Base-by-base conservation (phyloP, 2,113 vertebrate genomes). In the Psophia crepitans region DNA sequence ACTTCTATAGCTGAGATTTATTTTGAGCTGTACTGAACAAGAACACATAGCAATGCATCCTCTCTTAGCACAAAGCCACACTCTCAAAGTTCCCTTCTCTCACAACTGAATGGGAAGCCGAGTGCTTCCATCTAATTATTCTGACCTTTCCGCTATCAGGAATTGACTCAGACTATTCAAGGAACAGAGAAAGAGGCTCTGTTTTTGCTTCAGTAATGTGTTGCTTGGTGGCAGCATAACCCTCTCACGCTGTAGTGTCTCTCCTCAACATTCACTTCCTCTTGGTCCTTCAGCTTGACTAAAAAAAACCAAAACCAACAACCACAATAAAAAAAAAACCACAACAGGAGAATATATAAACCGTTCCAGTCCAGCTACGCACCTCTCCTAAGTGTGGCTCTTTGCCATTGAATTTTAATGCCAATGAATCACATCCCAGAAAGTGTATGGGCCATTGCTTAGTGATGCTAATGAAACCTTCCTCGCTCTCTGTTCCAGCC, bases 51-150 rank as follows among this genome's bases (percentile, higher is more conserved):
- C 18, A 76, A 61, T 54, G 51, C 17, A 73, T 87, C 65, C 44
- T 85, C 44, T 78, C 53, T 66, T 51, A 89, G 61, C 51, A 85
- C 41, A 94, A 90, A 95, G 73, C 44, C 78, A 83, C 28, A 44
- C 49, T 91, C 88, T 83, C 37, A 70, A 74, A 84, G 76, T 68
- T 90, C 85, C 51, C 51, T 64, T 71, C 80, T 89, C 39, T 90
- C 35, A 39, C 14, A 13, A 58, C 24, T 84, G 83, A 96, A 90
- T 92, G 54, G 60, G 68, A 80, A 85, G 73, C 46, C 1, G 22
- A 92, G 56, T 84, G 71, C 54, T 93, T 96, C 95, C 12, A 4
- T 56, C 76, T 96, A 95, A 95, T 96, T 96, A 84, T 96, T 93
- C 79, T 96, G 93, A 96, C 90, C 92, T 93, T 96, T 97, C 84